These are phyloP conservation scores for Acromyrmex charruanus DNA, from an alignment of 1,140 invertebrate species.

Conservation along the genomic window DNA sequence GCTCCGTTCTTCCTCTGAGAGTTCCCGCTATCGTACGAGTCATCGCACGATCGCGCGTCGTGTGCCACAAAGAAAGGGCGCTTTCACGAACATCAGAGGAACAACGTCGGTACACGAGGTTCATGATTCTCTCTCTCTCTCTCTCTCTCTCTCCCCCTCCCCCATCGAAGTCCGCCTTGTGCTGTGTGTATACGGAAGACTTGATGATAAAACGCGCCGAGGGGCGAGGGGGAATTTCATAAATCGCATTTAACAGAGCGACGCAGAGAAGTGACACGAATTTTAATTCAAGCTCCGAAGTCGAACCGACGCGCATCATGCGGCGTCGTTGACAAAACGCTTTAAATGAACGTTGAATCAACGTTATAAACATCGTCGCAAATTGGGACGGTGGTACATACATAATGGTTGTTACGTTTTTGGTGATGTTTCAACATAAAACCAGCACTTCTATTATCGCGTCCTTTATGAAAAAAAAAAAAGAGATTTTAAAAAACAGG, in stretches of 20 bases:
- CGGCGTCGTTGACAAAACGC: conserved; percentile 29
- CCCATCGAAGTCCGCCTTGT: not conserved
- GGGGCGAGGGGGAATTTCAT: not conserved
- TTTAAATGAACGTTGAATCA: conserved; percentile 53
- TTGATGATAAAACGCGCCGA: not conserved
- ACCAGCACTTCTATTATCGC: conserved; percentile 18
- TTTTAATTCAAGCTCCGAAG: conserved; percentile 32
- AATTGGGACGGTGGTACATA: not conserved
- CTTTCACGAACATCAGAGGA: conserved; percentile 67
- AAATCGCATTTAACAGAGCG: conserved; percentile 50
- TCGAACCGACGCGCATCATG: not conserved
- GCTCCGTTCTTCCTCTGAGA: conserved; percentile 13
- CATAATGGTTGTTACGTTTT: conserved; percentile 4
- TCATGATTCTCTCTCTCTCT: not conserved
- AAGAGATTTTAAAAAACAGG: not conserved
- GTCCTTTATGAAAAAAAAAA: not conserved
- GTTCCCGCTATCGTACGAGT: conserved; percentile 67
- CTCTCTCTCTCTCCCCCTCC: not conserved
- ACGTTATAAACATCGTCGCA: conserved; percentile 24
- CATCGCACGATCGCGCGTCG: conserved; percentile 70
- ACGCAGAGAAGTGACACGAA: conserved; percentile 43
- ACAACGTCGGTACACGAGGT: conserved; percentile 61
- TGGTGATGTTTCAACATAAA: conserved; percentile 38
- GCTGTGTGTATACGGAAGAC: conserved; percentile 48
- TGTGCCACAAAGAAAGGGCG: conserved; percentile 70